Evolutionary conservation across 2,113 vertebrate species (phyloP), one percentile per base, ranked within the genome.

Genomic region (Dolichotis patagonum): DNA sequence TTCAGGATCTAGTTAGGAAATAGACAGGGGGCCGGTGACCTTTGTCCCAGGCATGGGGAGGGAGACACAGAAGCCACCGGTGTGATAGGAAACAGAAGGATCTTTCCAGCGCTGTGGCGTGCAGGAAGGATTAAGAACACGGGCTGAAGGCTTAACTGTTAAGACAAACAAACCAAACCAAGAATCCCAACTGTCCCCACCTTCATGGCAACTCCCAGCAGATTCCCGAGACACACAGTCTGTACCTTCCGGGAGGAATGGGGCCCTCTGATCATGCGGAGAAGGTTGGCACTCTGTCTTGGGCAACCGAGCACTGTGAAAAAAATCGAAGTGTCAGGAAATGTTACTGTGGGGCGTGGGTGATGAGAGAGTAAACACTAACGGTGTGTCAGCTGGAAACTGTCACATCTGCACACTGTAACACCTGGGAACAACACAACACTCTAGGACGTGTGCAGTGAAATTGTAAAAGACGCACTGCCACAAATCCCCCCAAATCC

Each of bases 1-100:
- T 52, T 85, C 71, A 43, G 32, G 58, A 62, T 90, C 56, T 2
- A 13, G 43, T 90, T 88, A 63, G 67, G 46, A 80, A 35, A 54
- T 0, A 46, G 43, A 0, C 11, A 62, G 43, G 35, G 56, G 38
- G 58, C 32, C 19, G 4, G 8, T 1, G 14, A 7, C 69, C 56
- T 67, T 10, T 0, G 0, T 9, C 1, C 1, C 0, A 49, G 43
- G 58, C 35, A 28, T 52, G 30, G 26, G 4, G 62, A 5, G 22
- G 43, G 3, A 1, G 78, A 56, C 0, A 0, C 17, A 19, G 30
- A 46, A 9, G 73, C 1, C 14, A 6, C 35, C 1, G 30, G 0
- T 43, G 71, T 78, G 43, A 49, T 6, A 46, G 10, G 41, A 86
- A 81, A 20, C 26, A 69, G 93, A 62, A 65, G 63, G 58, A 69